Evolutionary conservation across 2,888 invertebrate genomes (phyloP), one percentile per base, ranked within the genome.

Genomic region (Lasiommata megera): DNA sequence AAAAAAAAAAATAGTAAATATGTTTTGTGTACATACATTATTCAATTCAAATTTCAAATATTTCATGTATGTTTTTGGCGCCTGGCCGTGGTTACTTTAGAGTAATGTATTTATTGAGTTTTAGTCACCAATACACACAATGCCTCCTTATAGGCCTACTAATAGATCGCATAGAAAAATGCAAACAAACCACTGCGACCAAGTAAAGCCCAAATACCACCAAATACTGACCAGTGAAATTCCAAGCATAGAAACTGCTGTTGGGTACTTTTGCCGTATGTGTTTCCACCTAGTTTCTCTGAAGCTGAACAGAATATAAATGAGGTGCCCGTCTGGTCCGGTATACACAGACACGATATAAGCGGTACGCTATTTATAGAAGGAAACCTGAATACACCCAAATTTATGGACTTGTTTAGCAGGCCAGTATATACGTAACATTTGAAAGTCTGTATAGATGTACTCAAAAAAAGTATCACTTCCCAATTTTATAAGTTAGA

Each of bases 401-500:
- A 46, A 16, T 46, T 31, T 14, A 7, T 46, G 29, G 31, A 46
- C 1, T 6, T 46, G 5, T 31, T 46, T 14, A 31, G 31, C 1
- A 16, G 46, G 0, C 14, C 46, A 9, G 16, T 46, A 23, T 3
- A 23, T n/a, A 11, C 14, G 9, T 31, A 31, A 31, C 16, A 6
- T 16, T 31, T 29, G 2, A 46, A 46, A 14, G 31, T 29, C 14
- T 46, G 31, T 46, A 14, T 8, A 6, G 31, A 29, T 2, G 46
- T 16, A 46, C 46, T 46, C 1, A 46, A 46, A 11, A 31, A 31
- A 46, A 46, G 46, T 9, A 46, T 46, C n/a, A 31, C 5, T 16
- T 14, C 29, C 0, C 29, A 29, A 9, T 46, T 46, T 46, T 29
- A 46, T 16, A 46, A 46, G 46, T 16, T 46, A 9, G 31, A 46